Evolutionary conservation across 2,888 invertebrate genomes (phyloP), one percentile per base, ranked within the genome.

Genomic region (Clanis bilineata): DNA sequence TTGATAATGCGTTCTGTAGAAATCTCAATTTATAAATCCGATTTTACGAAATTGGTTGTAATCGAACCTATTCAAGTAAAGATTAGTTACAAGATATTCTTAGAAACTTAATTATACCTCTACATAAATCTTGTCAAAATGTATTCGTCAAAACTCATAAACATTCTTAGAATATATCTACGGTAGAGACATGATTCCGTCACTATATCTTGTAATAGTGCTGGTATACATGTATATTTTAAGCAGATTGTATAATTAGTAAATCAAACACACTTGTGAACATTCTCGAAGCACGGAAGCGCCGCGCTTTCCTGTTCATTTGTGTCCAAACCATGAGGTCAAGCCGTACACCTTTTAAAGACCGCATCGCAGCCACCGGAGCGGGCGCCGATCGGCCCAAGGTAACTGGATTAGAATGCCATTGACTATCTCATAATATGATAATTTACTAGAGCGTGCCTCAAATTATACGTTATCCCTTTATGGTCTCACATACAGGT

Each of bases 201-300:
- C 32, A 3, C 3, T 7, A 32, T 32, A 6, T 32, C n/a, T n/a
- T n/a, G n/a, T n/a, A n/a, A n/a, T n/a, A n/a, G n/a, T n/a, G n/a
- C n/a, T n/a, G n/a, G n/a, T 36, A 36, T 4, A n/a, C 18, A 18
- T 41, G 4, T 7, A 18, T 15, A 18, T 41, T 15, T 3, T 7
- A 7, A 41, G 7, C 7, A n/a, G 5, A 4, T 18, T 18, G 15
- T 18, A 41, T 41, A 15, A 51, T 51, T 32, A 28, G 15, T 32
- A 32, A 39, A 9, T 41, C 18, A 41, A 41, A 41, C 18, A 51
- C 28, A 32, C 51, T 18, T 18, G 9, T 10, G 18, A 51, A 32
- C 32, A 51, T 51, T 32, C 18, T 62, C 60, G 62, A 59, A 60
- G 65, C 44, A 47, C 63, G 63, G 65, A 65, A 65, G 61, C 57